A percentile compares a stretch with the other conserved stretches of the same genome.
These are phyloP conservation scores for Lepisosteus osseus DNA, from an alignment of 2,113 vertebrate species.

Conservation along the genomic window DNA sequence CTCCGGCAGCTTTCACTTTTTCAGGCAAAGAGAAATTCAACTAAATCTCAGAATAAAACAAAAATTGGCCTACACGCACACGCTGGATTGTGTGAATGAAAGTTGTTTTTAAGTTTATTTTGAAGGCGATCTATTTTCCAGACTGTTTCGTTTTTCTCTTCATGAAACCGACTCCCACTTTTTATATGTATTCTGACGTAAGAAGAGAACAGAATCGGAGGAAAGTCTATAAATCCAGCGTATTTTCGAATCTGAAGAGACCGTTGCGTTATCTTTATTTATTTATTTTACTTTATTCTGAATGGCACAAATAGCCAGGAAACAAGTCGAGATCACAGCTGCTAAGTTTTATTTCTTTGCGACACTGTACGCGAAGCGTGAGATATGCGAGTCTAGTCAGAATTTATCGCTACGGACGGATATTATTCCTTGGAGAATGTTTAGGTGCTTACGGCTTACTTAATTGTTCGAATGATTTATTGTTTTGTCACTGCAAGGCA, in stretches of 20 bases:
- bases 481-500: slow-evolving; percentile 32
- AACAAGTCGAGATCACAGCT: no score
- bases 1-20: background rate
- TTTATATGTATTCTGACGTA: background rate
- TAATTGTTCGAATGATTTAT: slow-evolving; percentile 74
- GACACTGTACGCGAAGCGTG: slow-evolving; percentile 48
- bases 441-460: slow-evolving; percentile 59
- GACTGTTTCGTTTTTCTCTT: background rate
- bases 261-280: no score
- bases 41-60: no score
- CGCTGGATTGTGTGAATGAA: background rate
- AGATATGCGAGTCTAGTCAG: slow-evolving; percentile 28
- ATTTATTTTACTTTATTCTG: no score
- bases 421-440: slow-evolving; percentile 66
- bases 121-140: background rate
- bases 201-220: background rate
- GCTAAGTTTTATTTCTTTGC: slow-evolving; percentile 11
- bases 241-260: no score
- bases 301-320: no score
- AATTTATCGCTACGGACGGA: slow-evolving; percentile 58
- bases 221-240: background rate
- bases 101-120: background rate
- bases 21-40: no score
- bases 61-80: background rate
- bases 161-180: background rate